Percentiles rank a stretch among this genome's conserved stretches.
phyloP scores from a whole-genome alignment of 2,113 vertebrate genomes.

The Toxostoma redivivum region DNA sequence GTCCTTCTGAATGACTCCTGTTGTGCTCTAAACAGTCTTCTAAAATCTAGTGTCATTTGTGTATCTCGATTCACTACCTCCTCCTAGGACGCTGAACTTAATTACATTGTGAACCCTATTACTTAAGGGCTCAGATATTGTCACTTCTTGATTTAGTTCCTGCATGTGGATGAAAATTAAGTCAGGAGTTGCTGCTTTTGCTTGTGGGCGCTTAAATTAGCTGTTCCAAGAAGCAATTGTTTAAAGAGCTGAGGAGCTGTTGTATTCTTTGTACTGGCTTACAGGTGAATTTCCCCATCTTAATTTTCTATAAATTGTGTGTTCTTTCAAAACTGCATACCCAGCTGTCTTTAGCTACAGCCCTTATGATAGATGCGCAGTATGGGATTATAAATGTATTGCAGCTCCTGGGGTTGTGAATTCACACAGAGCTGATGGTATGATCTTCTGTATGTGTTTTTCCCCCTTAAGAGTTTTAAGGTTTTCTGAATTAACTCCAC shows the following conservation, averaged over 20 bases:
- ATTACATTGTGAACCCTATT: slow-evolving; percentile 3
- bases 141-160: slow-evolving; percentile 17
- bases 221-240: slow-evolving; percentile 5
- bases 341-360: background rate
- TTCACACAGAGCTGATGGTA: background rate
- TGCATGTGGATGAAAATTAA: background rate
- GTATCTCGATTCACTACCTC: background rate
- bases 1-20: background rate
- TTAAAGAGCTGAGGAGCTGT: background rate
- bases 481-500: background rate
- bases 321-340: background rate
- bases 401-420: background rate
- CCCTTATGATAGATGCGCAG: background rate
- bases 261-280: background rate
- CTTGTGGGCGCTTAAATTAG: background rate
- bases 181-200: background rate
- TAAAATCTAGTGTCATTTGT: background rate
- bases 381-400: background rate
- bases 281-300: background rate
- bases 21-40: background rate
- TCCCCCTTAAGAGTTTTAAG: background rate
- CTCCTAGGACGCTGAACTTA: background rate
- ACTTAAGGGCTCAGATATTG: slow-evolving; percentile 1
- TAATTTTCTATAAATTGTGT: background rate
- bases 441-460: background rate